Conservation (phyloP, 2,888 invertebrate genomes). For the Melinopterus prodromus region DNA sequence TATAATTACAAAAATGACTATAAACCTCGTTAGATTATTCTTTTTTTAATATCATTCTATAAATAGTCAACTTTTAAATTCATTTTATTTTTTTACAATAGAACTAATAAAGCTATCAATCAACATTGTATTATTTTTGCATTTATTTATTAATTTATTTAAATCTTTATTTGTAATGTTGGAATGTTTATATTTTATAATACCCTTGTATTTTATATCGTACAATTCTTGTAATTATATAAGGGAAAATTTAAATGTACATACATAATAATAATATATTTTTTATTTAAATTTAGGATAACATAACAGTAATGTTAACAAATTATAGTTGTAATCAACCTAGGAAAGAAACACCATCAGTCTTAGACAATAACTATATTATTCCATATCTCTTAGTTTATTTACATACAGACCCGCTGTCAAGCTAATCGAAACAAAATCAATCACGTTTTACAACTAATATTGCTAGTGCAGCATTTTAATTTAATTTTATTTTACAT, state of each 20-base stretch:
- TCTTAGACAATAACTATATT: constrained; percentile 35
- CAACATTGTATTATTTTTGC: constrained; percentile 11
- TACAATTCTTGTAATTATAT: constrained; percentile 27
- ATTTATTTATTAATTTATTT: constrained; percentile 33
- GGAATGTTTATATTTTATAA: constrained; percentile 32
- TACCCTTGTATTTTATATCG: constrained; percentile 25
- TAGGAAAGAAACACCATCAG: constrained; percentile 39
- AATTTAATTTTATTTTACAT: constrained; percentile 36
- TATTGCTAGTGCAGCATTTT: constrained; percentile 43
- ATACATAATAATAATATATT: constrained; percentile 20
- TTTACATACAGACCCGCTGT: constrained; percentile 42
- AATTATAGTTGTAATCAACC: constrained; percentile 24
- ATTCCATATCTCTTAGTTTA: constrained; percentile 30
- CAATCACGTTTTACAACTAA: constrained; percentile 37
- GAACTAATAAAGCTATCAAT: constrained; percentile 38
- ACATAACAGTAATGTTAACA: neutral
- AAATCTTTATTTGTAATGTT: constrained; percentile 34
- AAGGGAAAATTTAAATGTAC: neutral
- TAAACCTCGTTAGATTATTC: constrained; percentile 7
- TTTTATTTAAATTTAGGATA: constrained; percentile 21
- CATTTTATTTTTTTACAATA: constrained; percentile 30
- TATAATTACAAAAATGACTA: constrained; percentile 13
- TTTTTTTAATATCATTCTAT: constrained; percentile 37
- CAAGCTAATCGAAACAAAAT: constrained; percentile 35
- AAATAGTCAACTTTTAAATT: constrained; percentile 41